These are phyloP conservation scores for Diplodus puntazzo DNA, from an alignment of 2,797 vertebrate genomes.

Conservation along the genomic window DNA sequence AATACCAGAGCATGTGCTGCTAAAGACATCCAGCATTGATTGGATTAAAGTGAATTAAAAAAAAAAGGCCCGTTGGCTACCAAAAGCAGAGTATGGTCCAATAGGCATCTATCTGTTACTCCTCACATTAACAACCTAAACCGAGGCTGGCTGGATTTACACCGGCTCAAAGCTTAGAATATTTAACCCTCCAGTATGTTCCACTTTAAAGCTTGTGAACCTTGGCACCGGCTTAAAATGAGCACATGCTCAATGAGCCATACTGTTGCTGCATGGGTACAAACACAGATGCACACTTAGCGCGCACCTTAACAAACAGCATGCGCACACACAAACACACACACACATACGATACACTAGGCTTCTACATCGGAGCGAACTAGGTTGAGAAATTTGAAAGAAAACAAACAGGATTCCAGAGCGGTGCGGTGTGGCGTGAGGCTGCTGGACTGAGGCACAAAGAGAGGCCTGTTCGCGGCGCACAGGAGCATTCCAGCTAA, in stretches of 20 bases:
- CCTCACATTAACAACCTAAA: slow-evolving; percentile 51
- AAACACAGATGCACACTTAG: slow-evolving; percentile 71
- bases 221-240: slow-evolving; percentile 73
- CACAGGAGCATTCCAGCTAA: slow-evolving; percentile 79
- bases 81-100: slow-evolving; percentile 39
- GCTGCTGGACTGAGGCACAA: slow-evolving; percentile 77
- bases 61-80: slow-evolving; percentile 46
- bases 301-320: slow-evolving; percentile 55
- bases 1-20: slow-evolving; percentile 42
- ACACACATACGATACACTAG: slow-evolving; percentile 51
- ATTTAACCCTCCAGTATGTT: slow-evolving; percentile 56
- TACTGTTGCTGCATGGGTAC: slow-evolving; percentile 70
- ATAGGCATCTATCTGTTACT: slow-evolving; percentile 49
- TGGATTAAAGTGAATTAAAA: slow-evolving; percentile 44
- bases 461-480: slow-evolving; percentile 77
- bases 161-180: slow-evolving; percentile 48
- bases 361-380: slow-evolving; percentile 67
- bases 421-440: slow-evolving; percentile 78
- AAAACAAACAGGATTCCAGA: slow-evolving; percentile 86
- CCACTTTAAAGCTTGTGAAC: slow-evolving; percentile 76
- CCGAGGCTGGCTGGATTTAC: slow-evolving; percentile 44
- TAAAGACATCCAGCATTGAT: slow-evolving; percentile 24
- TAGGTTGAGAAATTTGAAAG: slow-evolving; percentile 83
- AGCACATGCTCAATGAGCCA: slow-evolving; percentile 75
- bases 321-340: slow-evolving; percentile 24